These are phyloP conservation scores for Trichonephila inaurata DNA, from an alignment of 1,140 invertebrate species.

Conservation along the genomic window DNA sequence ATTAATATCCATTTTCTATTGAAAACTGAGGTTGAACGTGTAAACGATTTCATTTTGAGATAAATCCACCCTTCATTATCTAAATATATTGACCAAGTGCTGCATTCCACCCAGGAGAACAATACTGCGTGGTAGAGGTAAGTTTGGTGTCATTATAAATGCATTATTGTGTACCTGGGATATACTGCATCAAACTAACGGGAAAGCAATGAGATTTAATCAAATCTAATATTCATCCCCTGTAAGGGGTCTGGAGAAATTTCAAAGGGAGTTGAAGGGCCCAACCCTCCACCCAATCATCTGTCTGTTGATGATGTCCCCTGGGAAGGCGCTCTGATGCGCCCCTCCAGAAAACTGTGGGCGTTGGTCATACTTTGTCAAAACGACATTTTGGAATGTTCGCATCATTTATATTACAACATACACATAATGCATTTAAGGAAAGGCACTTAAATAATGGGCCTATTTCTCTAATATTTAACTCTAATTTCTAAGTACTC, in stretches of 20 bases:
- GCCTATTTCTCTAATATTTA: not conserved
- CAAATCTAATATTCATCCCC: constrained; percentile 43
- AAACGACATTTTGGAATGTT: constrained; percentile 20
- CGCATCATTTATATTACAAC: not conserved
- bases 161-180: constrained; percentile 4
- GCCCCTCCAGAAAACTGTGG: constrained; percentile 38
- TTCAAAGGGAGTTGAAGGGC: not conserved
- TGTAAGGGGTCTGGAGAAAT: not conserved
- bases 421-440: not conserved
- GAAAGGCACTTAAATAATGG: constrained; percentile 10
- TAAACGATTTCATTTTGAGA: not conserved
- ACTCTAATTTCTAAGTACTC: not conserved
- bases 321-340: not conserved
- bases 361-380: constrained; percentile 38
- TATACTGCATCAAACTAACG: not conserved
- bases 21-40: not conserved
- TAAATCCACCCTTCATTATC: constrained; percentile 3
- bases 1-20: not conserved
- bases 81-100: not conserved
- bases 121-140: not conserved
- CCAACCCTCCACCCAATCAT: constrained; percentile 26
- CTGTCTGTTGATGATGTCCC: constrained; percentile 39
- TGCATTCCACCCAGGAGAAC: too few relatives aligned
- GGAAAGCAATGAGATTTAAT: constrained; percentile 25
- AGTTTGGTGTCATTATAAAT: constrained; percentile 32